Percentiles rank a stretch among this genome's conserved stretches.
Evolutionary conservation across 2,797 vertebrate species (phyloP).

Genomic region (Propithecus perrieri): DNA sequence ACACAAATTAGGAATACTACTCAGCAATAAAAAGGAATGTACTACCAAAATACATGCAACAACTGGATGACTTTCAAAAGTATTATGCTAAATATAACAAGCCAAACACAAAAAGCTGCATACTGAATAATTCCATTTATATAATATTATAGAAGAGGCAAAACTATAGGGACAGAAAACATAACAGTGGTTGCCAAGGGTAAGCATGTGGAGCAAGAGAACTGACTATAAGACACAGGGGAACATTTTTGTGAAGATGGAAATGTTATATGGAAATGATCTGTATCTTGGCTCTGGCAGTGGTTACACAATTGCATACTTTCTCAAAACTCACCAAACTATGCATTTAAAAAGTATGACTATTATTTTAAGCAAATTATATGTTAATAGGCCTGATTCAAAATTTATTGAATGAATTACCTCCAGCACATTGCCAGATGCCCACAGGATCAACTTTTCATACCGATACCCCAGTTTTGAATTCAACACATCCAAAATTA

Average conservation of each 20-base stretch:
- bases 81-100: background rate
- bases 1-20: background rate
- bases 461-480: background rate
- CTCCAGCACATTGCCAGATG: background rate
- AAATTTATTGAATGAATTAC: background rate
- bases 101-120: background rate
- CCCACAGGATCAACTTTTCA: background rate
- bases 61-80: conserved; percentile 15
- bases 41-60: background rate
- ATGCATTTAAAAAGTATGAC: background rate
- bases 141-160: background rate
- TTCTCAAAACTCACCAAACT: background rate
- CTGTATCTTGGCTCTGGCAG: background rate
- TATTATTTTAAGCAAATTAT: background rate
- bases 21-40: conserved; percentile 31
- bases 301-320: background rate
- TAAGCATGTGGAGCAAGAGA: background rate
- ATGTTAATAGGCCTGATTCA: background rate
- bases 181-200: background rate
- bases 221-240: background rate
- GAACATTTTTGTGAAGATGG: background rate
- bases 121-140: background rate
- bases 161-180: background rate
- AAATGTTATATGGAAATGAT: background rate
- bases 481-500: background rate